Percentiles rank a stretch among this genome's conserved stretches.
phyloP scores from a whole-genome alignment of 2,113 vertebrate species.

The Aviceda subcristata region DNA sequence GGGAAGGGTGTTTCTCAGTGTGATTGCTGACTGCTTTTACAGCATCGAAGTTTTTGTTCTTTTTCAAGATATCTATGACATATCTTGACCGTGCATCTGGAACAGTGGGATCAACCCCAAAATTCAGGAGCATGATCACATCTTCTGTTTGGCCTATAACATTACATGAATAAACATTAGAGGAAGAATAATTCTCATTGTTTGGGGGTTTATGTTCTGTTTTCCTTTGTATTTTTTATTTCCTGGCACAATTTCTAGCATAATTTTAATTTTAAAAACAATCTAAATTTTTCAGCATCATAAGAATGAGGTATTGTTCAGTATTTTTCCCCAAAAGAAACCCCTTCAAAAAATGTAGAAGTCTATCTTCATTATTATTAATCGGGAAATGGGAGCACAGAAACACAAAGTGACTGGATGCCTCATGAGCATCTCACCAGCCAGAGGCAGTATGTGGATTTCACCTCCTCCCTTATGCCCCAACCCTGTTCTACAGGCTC shows the following conservation, averaged over 20 bases:
- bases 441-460: neutral
- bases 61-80: slow-evolving; percentile 72
- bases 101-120: slow-evolving; percentile 73
- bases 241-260: neutral
- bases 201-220: neutral
- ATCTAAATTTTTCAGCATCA: neutral
- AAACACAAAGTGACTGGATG: neutral
- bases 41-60: slow-evolving; percentile 76
- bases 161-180: neutral
- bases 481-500: neutral
- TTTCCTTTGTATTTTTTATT: neutral
- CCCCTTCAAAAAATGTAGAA: neutral
- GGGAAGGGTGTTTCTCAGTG: slow-evolving; percentile 22
- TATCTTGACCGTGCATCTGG: slow-evolving; percentile 57
- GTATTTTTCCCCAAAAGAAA: neutral
- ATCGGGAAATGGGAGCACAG: neutral
- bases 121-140: slow-evolving; percentile 75
- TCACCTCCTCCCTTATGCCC: neutral
- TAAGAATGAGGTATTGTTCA: neutral
- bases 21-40: slow-evolving; percentile 69
- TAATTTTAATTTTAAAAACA: neutral
- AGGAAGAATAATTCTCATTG: neutral
- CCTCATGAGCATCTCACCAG: neutral
- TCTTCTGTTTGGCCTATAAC: slow-evolving; percentile 75
- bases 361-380: neutral